A percentile compares a stretch with the other conserved stretches of the same genome.
Evolutionary conservation across 2,888 invertebrate species (phyloP).

Genomic region (Ophraella communa): DNA sequence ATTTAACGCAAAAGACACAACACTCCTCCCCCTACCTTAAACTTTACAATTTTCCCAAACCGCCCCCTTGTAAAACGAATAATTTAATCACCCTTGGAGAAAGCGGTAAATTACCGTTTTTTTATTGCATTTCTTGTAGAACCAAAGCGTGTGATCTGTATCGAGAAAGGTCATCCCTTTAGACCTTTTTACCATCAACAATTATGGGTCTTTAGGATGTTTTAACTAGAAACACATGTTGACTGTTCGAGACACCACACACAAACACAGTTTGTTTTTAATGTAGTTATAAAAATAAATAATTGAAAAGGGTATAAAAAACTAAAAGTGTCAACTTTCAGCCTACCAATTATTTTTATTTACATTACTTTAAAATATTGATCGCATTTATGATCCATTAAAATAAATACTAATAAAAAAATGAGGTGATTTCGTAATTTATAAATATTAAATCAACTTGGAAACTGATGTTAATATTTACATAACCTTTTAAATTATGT

Average conservation of each 20-base stretch:
- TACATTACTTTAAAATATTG: no score
- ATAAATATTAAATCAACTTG: not conserved
- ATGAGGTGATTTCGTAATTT: not conserved
- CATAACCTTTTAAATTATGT: not conserved
- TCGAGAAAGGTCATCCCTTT: conserved; percentile 33
- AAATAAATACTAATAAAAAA: no score
- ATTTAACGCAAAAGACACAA: not conserved
- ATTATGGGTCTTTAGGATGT: conserved; percentile 47
- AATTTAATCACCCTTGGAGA: conserved; percentile 22
- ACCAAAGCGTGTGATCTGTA: conserved; percentile 30
- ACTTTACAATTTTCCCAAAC: not conserved
- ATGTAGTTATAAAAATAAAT: conserved; percentile 5
- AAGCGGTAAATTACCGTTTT: conserved; percentile 25
- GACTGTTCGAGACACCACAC: conserved; percentile 1
- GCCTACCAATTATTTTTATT: no score
- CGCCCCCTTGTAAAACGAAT: conserved; percentile 12
- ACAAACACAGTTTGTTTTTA: not conserved
- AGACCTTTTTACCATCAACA: conserved; percentile 33
- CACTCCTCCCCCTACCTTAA: not conserved
- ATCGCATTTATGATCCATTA: no score
- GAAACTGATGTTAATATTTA: not conserved
- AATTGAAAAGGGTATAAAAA: not conserved
- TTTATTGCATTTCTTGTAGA: conserved; percentile 19
- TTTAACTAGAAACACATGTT: conserved; percentile 50
- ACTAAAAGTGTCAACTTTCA: not conserved